Base-by-base conservation (phyloP, 1,140 invertebrate genomes). In the Drosophila auraria region DNA sequence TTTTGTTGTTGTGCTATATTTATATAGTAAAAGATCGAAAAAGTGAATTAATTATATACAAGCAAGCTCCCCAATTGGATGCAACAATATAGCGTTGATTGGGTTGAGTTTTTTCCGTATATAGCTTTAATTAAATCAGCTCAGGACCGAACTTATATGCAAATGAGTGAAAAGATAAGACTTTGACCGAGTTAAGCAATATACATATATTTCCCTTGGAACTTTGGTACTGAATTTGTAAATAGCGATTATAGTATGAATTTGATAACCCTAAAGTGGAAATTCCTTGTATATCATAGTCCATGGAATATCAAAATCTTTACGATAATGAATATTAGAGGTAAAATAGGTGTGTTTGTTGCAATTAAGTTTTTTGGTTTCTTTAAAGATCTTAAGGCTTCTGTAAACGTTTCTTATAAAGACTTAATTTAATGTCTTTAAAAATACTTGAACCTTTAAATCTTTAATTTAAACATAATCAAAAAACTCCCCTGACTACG, bases 41-140 rank as follows among this genome's bases (percentile, higher is more conserved):
- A 68, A 70, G 49, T 70, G 17, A 70, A 69, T 40, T 54, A 47
- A 69, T 70, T 70, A 27, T 45, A 53, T 68, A 17, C 62, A 54
- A 53, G 38, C 38, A 54, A 54, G 40, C 8, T 33, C 20, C 45
- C 15, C 57, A 66, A 66, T 66, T 66, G 40, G 6, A 14, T 66
- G 63, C 63, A 65, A 33, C 25, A 62, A 62, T 44, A 25, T 17
- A 15, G 12, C 27, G 30, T 33, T 23, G 25, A 23, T 38, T 44
- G 8, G 12, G 61, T 11, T 11, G 25, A 64, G 11, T 61, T 30
- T 62, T 5, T 20, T 20, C 7, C 33, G 33, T 56, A 56, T 38
- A 56, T 23, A 36, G 38, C 33, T 23, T 57, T 23, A 56, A 56
- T 57, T 40, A 40, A 57, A 57, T 57, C 54, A 57, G 14, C 33